These are phyloP conservation scores for Eupithecia inturbata DNA, from an alignment of 2,888 invertebrate species.

Conservation along the genomic window DNA sequence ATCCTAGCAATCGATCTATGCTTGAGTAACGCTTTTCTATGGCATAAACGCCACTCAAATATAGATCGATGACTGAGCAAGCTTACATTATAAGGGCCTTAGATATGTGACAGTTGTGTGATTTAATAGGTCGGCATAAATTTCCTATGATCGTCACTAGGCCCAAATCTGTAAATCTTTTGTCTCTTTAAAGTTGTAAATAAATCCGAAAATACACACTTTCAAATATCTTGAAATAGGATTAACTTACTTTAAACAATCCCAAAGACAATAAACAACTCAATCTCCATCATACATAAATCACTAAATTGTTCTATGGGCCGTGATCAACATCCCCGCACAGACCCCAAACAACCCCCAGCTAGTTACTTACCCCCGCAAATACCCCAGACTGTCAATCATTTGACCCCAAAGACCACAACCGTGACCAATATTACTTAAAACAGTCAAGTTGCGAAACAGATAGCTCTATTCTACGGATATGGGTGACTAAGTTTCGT, in stretches of 20 bases:
- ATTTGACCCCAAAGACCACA: constrained; percentile 21
- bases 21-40: no score
- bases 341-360: constrained; percentile 13
- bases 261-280: constrained; percentile 8
- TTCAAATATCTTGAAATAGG: neutral
- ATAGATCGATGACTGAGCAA: no score
- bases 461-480: neutral
- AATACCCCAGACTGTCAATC: constrained; percentile 27
- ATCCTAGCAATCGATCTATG: no score
- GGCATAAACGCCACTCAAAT: no score
- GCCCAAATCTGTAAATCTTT: no score
- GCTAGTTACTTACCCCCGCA: constrained; percentile 15
- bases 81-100: no score
- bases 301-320: neutral
- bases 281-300: neutral
- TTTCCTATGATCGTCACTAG: no score
- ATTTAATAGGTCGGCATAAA: no score
- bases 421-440: constrained; percentile 20
- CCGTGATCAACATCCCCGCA: constrained; percentile 1
- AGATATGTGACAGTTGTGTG: no score
- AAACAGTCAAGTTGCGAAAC: constrained; percentile 1
- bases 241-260: neutral
- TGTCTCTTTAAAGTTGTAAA: neutral
- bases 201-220: neutral
- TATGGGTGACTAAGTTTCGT: neutral